Evolutionary conservation across 2,888 invertebrate genomes (phyloP), one percentile per base, ranked within the genome.

Genomic region (Chrysina gloriosa): DNA sequence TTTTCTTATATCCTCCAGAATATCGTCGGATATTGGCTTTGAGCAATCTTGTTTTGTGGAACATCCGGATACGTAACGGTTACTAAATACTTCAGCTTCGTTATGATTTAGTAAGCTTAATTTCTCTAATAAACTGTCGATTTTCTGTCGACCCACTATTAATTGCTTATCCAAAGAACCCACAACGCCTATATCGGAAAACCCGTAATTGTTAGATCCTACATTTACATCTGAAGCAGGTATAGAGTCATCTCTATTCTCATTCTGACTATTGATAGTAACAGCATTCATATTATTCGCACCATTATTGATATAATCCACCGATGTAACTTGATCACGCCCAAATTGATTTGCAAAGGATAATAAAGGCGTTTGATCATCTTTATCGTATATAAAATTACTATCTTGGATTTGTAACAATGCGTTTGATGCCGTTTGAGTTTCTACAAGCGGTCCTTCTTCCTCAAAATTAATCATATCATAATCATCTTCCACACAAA

Each of bases 401-500:
- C 36, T 25, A 11, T 52, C 19, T 31, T 64, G 64, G 21, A 61
- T 61, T 19, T 61, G 61, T 1, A 61, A 23, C 16, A 68, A n/a
- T 19, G 61, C 65, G 14, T 25, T 19, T 0, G 54, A 56, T 11
- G 65, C 50, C 7, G 27, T 45, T 16, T 69, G 65, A 5, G 65
- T 65, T 19, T 48, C 19, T 4, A 16, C 19, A 23, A 61, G 64
- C 5, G 69, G 67, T 0, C 2, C 9, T 39, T 70, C 70, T 2
- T 66, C 50, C 3, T 69, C 79, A 63, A 82, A 82, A 74, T 83
- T 77, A 0, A 81, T 70, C 71, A 77, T 75, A 64, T 81, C 79
- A 52, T 78, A 81, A 70, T 83, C 82, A n/a, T 82, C 82, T 67
- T 82, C 82, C 0, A 80, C 74, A 65, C 81, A 82, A 21, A 79